Base-by-base conservation (phyloP, 2,888 invertebrate genomes). In the Mythimna vitellina region DNA sequence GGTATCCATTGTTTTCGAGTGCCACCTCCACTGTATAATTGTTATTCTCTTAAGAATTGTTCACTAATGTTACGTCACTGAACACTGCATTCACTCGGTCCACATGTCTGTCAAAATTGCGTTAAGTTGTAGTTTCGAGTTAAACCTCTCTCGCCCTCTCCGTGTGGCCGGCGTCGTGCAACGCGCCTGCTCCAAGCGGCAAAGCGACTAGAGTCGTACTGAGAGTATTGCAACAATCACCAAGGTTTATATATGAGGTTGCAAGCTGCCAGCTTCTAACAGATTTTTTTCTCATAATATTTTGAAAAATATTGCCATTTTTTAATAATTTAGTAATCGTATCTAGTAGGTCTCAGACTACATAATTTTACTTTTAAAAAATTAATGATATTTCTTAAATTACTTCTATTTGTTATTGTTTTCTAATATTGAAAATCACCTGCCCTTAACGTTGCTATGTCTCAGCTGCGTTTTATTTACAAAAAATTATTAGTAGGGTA, bases 161-260 rank as follows among this genome's bases (percentile, higher is more conserved):
- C 96, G 96, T 94, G 92, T 93, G 94, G 94, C 90, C 93, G 95
- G 95, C 95, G 92, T 91, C 92, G 91, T 90, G 73, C 65, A 82
- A 92, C 93, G 94, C 93, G 94, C 95, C 94, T 91, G 94, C 87
- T 93, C 96, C 96, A 93, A 95, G 92, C 96, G 96, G 96, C 96
- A 96, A 96, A 96, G 96, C 96, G 96, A 96, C 96, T 96, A 96
- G 96, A 96, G 96, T 94, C 96, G 94, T 93, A 96, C 96, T 96
- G 96, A 96, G 93, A 90, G 93, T 95, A 94, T 95, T 95, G 95
- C 94, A 95, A 95, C 94, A 90, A 90, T 89, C 92, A 87, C 93
- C 93, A 94, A 94, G 93, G 93, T 93, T 96, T 96, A 96, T 95
- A 95, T 96, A 96, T 95, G 92, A 95, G 91, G 89, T 93, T 94